Conservation (phyloP, 2,113 vertebrate genomes). For the Hemicordylus capensis region DNA sequence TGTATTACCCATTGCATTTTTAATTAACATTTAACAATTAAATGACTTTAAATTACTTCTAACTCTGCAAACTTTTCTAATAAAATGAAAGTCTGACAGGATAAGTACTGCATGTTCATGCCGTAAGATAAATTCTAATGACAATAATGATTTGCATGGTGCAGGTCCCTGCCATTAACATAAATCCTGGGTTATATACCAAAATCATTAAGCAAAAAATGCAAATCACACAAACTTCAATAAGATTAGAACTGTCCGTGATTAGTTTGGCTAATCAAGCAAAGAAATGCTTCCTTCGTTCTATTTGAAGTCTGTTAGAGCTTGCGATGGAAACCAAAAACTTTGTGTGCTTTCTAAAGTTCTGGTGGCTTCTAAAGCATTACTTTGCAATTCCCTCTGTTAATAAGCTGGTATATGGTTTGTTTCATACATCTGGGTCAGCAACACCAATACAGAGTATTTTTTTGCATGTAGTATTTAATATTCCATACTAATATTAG, state of each 20-base stretch:
- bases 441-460: not conserved
- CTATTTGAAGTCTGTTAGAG: constrained; percentile 1
- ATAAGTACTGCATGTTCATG: constrained; percentile 23
- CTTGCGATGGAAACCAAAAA: not conserved
- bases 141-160: not conserved
- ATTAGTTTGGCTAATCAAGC: constrained; percentile 24
- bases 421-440: not conserved
- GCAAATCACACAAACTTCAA: constrained; percentile 16
- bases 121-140: constrained; percentile 13
- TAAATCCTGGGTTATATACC: constrained; percentile 17
- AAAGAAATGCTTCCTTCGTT: not conserved
- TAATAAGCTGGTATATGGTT: not conserved
- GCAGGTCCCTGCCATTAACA: not conserved
- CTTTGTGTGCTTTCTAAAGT: not conserved
- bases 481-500: not conserved
- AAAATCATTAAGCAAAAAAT: constrained; percentile 33
- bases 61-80: constrained; percentile 9
- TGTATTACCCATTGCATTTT: constrained; percentile 27
- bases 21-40: constrained; percentile 21
- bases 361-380: not conserved
- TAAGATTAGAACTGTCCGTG: constrained; percentile 16
- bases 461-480: not conserved
- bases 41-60: constrained; percentile 23
- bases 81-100: not conserved
- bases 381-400: not conserved